Evolutionary conservation across 2,797 vertebrate species (phyloP).

Genomic region (Xiphophorus birchmanni): DNA sequence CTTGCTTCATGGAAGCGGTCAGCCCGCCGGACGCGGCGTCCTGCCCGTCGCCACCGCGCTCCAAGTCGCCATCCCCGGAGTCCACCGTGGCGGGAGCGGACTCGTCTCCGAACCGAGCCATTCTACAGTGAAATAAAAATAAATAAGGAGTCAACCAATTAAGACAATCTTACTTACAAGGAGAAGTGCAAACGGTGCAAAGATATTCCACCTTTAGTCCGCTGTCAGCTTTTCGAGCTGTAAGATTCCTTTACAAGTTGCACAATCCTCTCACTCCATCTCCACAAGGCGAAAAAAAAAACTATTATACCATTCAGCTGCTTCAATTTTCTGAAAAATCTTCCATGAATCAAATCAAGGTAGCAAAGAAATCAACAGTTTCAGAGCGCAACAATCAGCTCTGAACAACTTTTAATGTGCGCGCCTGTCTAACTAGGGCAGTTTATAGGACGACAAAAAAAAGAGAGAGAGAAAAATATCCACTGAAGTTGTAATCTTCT

Average conservation of each 20-base stretch:
- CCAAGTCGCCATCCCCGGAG: conserved; percentile 87
- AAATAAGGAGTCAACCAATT: conserved; percentile 41
- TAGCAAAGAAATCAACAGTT: conserved; percentile 53
- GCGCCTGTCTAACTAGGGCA: conserved; percentile 41
- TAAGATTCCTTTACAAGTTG: conserved; percentile 64
- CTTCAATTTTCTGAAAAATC: conserved; percentile 16
- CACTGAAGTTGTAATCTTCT: conserved; percentile 41
- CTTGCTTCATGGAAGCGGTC: conserved; percentile 91
- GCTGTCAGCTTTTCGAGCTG: conserved; percentile 45
- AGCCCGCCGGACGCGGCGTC: conserved; percentile 83
- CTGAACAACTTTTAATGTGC: conserved; percentile 55
- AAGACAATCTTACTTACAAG: conserved; percentile 41
- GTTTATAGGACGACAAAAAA: not conserved
- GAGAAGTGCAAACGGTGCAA: not conserved
- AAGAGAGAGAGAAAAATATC: conserved; percentile 10
- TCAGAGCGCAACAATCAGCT: conserved; percentile 35
- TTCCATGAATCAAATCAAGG: conserved; percentile 45
- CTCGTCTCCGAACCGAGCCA: conserved; percentile 97
- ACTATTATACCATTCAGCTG: conserved; percentile 25
- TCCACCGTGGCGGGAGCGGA: conserved; percentile 85
- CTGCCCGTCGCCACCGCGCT: conserved; percentile 86
- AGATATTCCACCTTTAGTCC: conserved; percentile 71
- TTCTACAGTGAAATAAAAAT: conserved; percentile 81
- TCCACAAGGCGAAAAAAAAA: conserved; percentile 26
- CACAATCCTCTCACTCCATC: conserved; percentile 62